A percentile compares a stretch with the other conserved stretches of the same genome.
Conservation (phyloP, 2,888 invertebrate species). For the Vesta saturnalis region DNA sequence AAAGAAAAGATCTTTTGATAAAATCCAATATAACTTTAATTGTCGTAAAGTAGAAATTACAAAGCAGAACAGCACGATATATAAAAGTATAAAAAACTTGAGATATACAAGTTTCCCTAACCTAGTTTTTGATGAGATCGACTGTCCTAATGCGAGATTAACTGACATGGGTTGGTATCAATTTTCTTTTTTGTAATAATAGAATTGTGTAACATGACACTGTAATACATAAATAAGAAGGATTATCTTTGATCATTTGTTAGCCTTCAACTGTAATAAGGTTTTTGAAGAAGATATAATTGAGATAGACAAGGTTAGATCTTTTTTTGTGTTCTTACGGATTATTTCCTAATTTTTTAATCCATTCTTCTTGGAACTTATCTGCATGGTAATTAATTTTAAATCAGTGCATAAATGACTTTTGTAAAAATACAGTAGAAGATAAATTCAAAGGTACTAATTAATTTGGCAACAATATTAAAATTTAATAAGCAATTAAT, state of each 20-base stretch:
- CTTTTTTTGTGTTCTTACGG: neutral
- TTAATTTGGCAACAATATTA: too few relatives aligned
- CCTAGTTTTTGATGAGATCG: neutral
- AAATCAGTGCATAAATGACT: too few relatives aligned
- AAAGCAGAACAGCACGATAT: neutral
- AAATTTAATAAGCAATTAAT: too few relatives aligned
- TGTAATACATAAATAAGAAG: too few relatives aligned
- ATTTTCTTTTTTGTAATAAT: neutral
- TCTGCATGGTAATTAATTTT: neutral
- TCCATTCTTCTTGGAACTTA: neutral
- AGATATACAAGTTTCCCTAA: neutral
- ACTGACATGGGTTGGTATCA: too few relatives aligned
- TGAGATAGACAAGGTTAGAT: slow-evolving; percentile 1
- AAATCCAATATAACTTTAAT: neutral
- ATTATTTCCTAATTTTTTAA: too few relatives aligned
- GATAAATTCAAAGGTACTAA: too few relatives aligned
- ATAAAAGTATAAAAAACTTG: neutral
- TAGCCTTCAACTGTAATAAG: neutral
- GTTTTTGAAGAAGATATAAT: neutral
- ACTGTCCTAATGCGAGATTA: neutral
- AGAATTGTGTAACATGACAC: neutral
- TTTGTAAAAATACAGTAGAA: too few relatives aligned
- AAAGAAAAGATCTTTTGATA: too few relatives aligned
- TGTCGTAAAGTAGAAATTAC: neutral
- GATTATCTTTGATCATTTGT: neutral